Conservation (phyloP, 2,113 vertebrate genomes). For the Sander vitreus region DNA sequence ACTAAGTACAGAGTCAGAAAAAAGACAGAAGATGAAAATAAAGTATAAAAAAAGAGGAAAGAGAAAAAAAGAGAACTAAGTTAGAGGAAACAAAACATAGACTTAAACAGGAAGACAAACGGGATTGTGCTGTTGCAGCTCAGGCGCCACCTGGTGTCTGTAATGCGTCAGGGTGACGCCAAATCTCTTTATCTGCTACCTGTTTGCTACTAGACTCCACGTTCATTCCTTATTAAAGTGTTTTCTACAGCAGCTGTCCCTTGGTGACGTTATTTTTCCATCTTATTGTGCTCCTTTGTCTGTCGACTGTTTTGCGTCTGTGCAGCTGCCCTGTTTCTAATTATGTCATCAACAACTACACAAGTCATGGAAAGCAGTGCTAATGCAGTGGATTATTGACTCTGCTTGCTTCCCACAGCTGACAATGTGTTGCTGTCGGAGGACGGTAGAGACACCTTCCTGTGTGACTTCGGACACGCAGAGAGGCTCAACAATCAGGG, state of each 20-base stretch:
- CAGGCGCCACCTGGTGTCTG: constrained; percentile 78
- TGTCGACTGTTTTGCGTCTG: constrained; percentile 8
- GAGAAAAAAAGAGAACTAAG: constrained; percentile 17
- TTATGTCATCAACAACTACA: constrained; percentile 41
- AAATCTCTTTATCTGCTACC: constrained; percentile 30
- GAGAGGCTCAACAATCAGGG: constrained; percentile 87
- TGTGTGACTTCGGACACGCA: constrained; percentile 96
- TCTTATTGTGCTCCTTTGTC: constrained; percentile 32
- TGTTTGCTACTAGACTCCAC: constrained; percentile 22
- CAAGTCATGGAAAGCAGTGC: constrained; percentile 41
- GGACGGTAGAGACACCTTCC: constrained; percentile 88
- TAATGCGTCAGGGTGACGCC: not conserved
- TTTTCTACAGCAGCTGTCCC: constrained; percentile 53
- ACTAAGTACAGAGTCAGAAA: not conserved
- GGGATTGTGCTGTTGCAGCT: constrained; percentile 6
- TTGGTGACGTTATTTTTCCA: constrained; percentile 35
- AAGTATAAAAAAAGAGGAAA: constrained; percentile 24
- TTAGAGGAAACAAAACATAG: not conserved
- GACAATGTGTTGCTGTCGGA: constrained; percentile 95
- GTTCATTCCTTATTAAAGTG: constrained; percentile 47
- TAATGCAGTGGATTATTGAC: constrained; percentile 11
- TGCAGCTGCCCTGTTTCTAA: constrained; percentile 61
- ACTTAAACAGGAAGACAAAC: constrained; percentile 1
- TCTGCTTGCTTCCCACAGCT: constrained; percentile 81
- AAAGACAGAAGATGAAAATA: constrained; percentile 23